These are phyloP conservation scores for Prietella phreatophila DNA, from an alignment of 2,113 vertebrate species.

Conservation along the genomic window DNA sequence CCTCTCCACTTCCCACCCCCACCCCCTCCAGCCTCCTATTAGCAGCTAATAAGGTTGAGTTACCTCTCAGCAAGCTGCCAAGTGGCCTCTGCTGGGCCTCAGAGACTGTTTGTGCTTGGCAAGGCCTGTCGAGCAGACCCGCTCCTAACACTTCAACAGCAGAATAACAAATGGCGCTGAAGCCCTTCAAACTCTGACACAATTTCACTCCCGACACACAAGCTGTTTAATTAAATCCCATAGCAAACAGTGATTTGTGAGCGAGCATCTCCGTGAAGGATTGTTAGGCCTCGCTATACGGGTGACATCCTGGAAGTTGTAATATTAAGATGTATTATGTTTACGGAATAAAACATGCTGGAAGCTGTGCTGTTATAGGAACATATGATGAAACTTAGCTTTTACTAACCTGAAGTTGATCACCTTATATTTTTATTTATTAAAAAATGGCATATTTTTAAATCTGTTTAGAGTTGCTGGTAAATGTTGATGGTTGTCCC, in stretches of 20 bases:
- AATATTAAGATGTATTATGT: background rate
- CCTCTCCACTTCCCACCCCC: background rate
- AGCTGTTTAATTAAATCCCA: conserved; percentile 39
- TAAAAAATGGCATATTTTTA: background rate
- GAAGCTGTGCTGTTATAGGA: background rate
- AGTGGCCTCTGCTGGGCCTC: conserved; percentile 46
- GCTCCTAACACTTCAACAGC: conserved; percentile 35
- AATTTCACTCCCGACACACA: conserved; percentile 22
- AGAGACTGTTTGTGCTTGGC: conserved; percentile 47
- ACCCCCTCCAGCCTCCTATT: conserved; percentile 46
- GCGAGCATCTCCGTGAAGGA: background rate
- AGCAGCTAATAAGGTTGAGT: conserved; percentile 57
- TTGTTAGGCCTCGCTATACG: background rate
- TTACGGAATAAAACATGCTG: background rate
- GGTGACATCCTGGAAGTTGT: background rate
- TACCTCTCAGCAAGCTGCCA: conserved; percentile 55
- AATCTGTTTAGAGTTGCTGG: background rate
- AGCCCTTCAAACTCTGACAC: conserved; percentile 22
- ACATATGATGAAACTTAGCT: background rate
- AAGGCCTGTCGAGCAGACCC: conserved; percentile 18
- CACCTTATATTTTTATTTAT: background rate
- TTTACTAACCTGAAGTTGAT: background rate
- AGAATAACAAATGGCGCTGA: conserved; percentile 46
- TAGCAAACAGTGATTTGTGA: conserved; percentile 3
- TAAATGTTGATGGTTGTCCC: background rate